phyloP scores from a whole-genome alignment of 2,797 vertebrate species.

The Pelochelys cantorii region DNA sequence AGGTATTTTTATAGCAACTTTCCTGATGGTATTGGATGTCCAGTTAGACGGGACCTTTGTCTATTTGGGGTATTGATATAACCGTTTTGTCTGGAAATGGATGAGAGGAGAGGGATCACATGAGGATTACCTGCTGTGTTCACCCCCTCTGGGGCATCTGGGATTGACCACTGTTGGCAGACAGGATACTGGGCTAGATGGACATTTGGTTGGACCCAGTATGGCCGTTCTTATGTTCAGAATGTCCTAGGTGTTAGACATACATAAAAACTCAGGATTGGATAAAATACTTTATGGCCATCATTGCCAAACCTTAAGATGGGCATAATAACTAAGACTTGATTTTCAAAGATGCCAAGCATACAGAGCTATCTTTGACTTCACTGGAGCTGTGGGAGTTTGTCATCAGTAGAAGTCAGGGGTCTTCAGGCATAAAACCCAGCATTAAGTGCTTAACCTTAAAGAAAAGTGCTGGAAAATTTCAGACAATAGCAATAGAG shows the following conservation, averaged over 20 bases:
- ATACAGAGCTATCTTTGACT: not conserved
- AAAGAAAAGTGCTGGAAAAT: not conserved
- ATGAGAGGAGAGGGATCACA: no score
- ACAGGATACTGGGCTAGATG: no score
- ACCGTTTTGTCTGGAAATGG: no score
- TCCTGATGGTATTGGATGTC: not conserved
- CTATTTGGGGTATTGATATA: not conserved
- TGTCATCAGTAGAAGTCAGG: fast-evolving
- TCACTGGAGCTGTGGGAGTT: not conserved
- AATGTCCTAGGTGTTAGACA: not conserved
- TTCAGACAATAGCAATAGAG: not conserved
- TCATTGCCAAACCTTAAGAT: not conserved
- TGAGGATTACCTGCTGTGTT: no score
- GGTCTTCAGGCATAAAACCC: not conserved
- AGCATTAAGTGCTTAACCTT: not conserved
- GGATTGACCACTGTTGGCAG: no score
- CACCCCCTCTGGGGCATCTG: no score
- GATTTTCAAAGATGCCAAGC: not conserved
- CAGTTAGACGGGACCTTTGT: not conserved
- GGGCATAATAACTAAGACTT: not conserved
- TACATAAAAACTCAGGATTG: not conserved
- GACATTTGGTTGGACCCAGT: no score
- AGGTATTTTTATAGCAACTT: not conserved
- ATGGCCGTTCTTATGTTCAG: not conserved
- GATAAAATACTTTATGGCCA: not conserved